Evolutionary conservation across 2,797 vertebrate genomes (phyloP), one percentile per base, ranked within the genome.

Genomic region (Saxicola maurus): DNA sequence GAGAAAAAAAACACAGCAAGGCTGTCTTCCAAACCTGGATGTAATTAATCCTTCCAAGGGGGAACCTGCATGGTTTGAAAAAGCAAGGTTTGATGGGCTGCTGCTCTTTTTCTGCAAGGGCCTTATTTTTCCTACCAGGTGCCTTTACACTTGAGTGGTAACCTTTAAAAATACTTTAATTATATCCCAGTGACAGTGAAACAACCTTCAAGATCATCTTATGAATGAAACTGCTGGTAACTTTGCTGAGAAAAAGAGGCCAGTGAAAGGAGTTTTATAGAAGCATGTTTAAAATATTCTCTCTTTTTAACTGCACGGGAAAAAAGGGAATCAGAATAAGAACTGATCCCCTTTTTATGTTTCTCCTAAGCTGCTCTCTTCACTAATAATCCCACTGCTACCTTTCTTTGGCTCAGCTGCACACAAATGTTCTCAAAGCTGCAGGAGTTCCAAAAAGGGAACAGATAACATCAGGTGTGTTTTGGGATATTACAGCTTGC

Each of bases 21-120:
- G 94, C 93, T 90, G 87, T 95, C 94, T 96, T 96, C 95, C 94
- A 95, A 95, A 96, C 93, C 94, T 95, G 95, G 93, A 94, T 96
- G 95, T 96, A 96, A 97, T 97, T 97, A 96, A 97, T 97, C 97
- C 96, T 96, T 96, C 93, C 89, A 88, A 94, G 79, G 76, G 82
- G 90, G 82, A 95, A 95, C 84, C 93, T 92, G 93, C 88, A 89
- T 87, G 90, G 91, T 89, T 96, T 96, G 87, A 96, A 96, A 96
- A 96, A 93, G 81, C 89, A 80, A 95, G 96, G 96, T 96, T 89
- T 96, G 96, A 97, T 96, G 94, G 96, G 92, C 79, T 95, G 94
- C 91, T 95, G 95, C 86, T 96, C 94, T 96, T 94, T 96, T 95
- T 74, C 91, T 96, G 89, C 59, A 76, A 96, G 95, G 80, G 91